Evolutionary conservation across 2,888 invertebrate genomes (phyloP).

Genomic region (Apodemia zela): DNA sequence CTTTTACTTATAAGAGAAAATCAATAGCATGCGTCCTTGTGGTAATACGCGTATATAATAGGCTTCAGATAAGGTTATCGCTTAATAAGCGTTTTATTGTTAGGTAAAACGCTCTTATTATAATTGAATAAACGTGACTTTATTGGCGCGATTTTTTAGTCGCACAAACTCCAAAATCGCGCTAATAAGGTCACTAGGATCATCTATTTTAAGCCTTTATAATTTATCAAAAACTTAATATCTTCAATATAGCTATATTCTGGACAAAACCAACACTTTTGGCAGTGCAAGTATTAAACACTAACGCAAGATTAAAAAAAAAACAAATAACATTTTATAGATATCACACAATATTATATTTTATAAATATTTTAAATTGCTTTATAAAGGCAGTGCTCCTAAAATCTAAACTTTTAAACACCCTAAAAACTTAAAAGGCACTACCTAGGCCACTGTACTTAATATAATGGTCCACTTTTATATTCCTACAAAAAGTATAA

Average conservation of each 20-base stretch:
- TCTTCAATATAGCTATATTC: background rate
- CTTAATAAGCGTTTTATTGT: no score
- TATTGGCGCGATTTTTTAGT: no score
- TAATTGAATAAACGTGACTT: no score
- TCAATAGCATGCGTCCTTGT: no score
- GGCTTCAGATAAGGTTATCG: no score
- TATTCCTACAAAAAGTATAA: constrained; percentile 25
- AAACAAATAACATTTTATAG: background rate
- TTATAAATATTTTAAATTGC: constrained; percentile 17
- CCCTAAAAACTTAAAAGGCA: constrained; percentile 56
- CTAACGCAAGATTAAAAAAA: background rate
- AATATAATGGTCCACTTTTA: constrained; percentile 64
- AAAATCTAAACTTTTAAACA: constrained; percentile 36
- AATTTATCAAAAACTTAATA: background rate
- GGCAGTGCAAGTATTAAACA: background rate
- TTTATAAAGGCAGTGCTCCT: constrained; percentile 55
- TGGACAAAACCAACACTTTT: background rate
- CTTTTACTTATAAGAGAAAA: background rate
- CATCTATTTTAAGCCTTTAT: background rate
- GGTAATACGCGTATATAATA: no score
- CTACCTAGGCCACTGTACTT: constrained; percentile 73
- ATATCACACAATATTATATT: background rate
- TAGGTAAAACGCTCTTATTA: no score
- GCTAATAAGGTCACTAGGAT: background rate
- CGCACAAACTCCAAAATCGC: background rate